Evolutionary conservation across 2,888 invertebrate genomes (phyloP).

Genomic region (Thalpophila matura): DNA sequence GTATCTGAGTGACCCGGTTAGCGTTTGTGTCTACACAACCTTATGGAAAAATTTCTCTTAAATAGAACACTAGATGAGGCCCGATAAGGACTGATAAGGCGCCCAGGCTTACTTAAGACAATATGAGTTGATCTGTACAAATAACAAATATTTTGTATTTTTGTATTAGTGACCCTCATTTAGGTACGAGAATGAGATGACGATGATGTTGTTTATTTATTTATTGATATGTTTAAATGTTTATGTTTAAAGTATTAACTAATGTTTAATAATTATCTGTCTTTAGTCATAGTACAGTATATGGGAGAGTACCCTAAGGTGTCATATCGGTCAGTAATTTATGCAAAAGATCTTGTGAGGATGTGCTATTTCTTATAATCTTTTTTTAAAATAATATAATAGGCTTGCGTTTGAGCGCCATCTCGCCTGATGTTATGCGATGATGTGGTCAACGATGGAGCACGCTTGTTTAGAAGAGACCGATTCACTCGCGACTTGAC

Average conservation of each 20-base stretch:
- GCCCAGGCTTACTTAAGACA: slow-evolving; percentile 23
- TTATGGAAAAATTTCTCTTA: slow-evolving; percentile 42
- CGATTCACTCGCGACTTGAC: too few relatives aligned
- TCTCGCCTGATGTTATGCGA: too few relatives aligned
- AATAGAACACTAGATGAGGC: slow-evolving; percentile 49
- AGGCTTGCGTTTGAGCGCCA: too few relatives aligned
- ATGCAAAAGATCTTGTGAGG: too few relatives aligned
- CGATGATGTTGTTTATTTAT: background rate
- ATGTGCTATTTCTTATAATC: too few relatives aligned
- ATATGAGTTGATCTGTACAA: slow-evolving; percentile 7
- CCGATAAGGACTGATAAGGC: slow-evolving; percentile 50
- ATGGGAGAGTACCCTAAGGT: too few relatives aligned
- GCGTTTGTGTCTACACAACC: slow-evolving; percentile 17
- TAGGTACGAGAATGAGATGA: background rate
- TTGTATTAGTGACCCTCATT: slow-evolving; percentile 16
- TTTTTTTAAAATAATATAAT: too few relatives aligned
- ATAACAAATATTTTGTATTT: slow-evolving; percentile 30
- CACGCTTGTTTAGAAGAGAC: too few relatives aligned
- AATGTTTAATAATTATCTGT: too few relatives aligned
- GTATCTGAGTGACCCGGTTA: slow-evolving; percentile 45
- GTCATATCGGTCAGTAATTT: too few relatives aligned
- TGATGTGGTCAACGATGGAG: too few relatives aligned
- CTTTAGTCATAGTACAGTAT: too few relatives aligned
- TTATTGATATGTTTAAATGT: background rate
- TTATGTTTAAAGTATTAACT: background rate